A percentile compares a stretch with the other conserved stretches of the same genome.
Conservation (phyloP, 2,888 invertebrate species). For the Andrena marginata region DNA sequence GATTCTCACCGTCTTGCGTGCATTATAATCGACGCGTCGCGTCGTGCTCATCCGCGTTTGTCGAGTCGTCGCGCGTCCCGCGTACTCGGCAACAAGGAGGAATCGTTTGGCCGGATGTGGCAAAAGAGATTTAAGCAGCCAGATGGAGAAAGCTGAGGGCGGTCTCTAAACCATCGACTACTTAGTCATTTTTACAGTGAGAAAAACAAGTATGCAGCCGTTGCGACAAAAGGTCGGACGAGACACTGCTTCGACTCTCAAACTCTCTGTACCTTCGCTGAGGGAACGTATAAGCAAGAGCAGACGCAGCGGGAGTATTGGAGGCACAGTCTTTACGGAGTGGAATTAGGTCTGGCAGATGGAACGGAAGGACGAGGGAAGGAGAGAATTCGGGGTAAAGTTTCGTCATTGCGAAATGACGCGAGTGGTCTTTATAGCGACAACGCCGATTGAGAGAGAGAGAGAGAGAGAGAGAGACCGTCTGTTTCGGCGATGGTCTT, state of each 20-base stretch:
- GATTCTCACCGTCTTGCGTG: constrained; percentile 46
- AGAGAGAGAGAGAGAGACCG: constrained; percentile 27
- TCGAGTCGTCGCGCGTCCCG: not conserved
- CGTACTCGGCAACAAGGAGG: too few species aligned
- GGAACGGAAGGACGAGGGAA: constrained; percentile 58
- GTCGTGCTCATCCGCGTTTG: not conserved
- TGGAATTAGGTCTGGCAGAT: constrained; percentile 32
- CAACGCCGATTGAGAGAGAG: constrained; percentile 68
- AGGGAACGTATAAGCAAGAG: constrained; percentile 28
- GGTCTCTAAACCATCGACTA: too few species aligned
- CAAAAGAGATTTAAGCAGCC: too few species aligned
- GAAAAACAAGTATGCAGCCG: constrained; percentile 4
- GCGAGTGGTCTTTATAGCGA: constrained; percentile 87
- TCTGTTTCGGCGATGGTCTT: constrained; percentile 61
- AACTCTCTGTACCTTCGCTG: constrained; percentile 66
- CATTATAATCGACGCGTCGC: constrained; percentile 56
- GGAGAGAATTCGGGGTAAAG: constrained; percentile 85
- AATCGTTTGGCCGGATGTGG: too few species aligned
- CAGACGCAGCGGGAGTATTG: constrained; percentile 1
- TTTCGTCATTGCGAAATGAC: constrained; percentile 87
- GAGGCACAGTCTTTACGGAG: not conserved
- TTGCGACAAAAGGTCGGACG: constrained; percentile 38
- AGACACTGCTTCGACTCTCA: constrained; percentile 78
- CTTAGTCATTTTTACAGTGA: too few species aligned
- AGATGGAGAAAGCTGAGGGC: too few species aligned